Percentiles rank a stretch among this genome's conserved stretches.
Conservation (phyloP, 2,888 invertebrate species). For the Hermaeophaga mercurialis region DNA sequence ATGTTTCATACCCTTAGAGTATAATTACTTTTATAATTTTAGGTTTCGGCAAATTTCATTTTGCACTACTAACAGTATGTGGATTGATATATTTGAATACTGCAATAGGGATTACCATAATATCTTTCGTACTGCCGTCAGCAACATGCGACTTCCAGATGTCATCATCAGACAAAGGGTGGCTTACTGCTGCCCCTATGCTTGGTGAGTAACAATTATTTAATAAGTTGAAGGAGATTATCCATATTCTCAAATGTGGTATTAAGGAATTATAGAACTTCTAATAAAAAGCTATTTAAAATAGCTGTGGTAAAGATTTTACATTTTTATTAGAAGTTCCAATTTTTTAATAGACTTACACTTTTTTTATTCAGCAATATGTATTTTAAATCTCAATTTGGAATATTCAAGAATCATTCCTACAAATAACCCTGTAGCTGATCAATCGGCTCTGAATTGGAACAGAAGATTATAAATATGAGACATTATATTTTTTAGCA, state of each 20-base stretch:
- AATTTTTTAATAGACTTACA: no score
- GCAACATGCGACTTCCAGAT: conserved; percentile 82
- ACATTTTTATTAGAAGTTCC: no score
- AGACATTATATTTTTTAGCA: background rate
- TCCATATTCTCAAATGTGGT: no score
- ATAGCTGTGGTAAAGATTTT: no score
- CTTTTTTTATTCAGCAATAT: no score
- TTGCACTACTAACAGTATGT: conserved; percentile 73
- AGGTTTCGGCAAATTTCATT: conserved; percentile 86
- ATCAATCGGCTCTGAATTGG: background rate
- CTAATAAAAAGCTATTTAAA: no score
- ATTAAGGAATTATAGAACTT: no score
- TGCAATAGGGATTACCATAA: conserved; percentile 78
- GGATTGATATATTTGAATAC: conserved; percentile 84
- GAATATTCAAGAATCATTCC: no score
- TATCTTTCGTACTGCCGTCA: conserved; percentile 82
- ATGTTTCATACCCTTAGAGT: background rate
- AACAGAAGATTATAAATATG: background rate
- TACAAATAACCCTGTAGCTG: no score
- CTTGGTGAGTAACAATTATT: conserved; percentile 62
- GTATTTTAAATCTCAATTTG: no score
- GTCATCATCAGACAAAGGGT: conserved; percentile 79
- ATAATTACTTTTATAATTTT: conserved; percentile 42
- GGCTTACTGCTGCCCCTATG: conserved; percentile 78
- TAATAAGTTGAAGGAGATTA: no score